Evolutionary conservation across 2,113 vertebrate species (phyloP), one percentile per base, ranked within the genome.

Genomic region (Amblyopsis rosae): DNA sequence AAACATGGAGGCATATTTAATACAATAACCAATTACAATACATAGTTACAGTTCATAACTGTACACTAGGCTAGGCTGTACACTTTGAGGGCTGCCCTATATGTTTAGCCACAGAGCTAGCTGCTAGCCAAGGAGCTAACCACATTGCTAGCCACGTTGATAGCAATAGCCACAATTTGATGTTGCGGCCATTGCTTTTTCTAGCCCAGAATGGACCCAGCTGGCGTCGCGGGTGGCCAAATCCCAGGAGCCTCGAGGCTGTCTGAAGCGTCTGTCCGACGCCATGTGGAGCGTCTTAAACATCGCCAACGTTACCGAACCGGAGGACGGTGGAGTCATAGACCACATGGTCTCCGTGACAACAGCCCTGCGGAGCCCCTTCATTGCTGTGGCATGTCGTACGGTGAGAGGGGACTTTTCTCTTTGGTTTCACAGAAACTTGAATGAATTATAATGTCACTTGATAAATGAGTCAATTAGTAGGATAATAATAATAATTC

Each of bases 261-360:
- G 96, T 51, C 78, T 96, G 75, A 94, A 95, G 86, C 93, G 92
- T 64, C 67, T 98, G 62, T 85, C 91, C 0, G 95, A 94, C 70
- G 91, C 92, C 0, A 0, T 98, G 45, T 89, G 94, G 3, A 88
- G 90, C 4, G 9, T 89, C 9, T 82, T 98, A 72, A 82, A 84
- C 6, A 90, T 96, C 6, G 92, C 87, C 5, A 89, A 93, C 0
- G 86, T 90, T 77, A 93, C 77, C 0, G 92, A 95, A 60, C 94
- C 93, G 0, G 91, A 93, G 67, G 95, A 96, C 1, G 92, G 95
- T 0, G 97, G 98, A 0, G 95, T 91, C 3, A 90, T 99, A 0
- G 94, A 99, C 82, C 95, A 98, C 87, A 95, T 99, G 95, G 98
- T 99, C 70, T 91, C 89, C 53, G 85, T 95, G 77, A 99, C 97